Conservation (phyloP, 2,113 vertebrate species). For the Colinus virginianus region DNA sequence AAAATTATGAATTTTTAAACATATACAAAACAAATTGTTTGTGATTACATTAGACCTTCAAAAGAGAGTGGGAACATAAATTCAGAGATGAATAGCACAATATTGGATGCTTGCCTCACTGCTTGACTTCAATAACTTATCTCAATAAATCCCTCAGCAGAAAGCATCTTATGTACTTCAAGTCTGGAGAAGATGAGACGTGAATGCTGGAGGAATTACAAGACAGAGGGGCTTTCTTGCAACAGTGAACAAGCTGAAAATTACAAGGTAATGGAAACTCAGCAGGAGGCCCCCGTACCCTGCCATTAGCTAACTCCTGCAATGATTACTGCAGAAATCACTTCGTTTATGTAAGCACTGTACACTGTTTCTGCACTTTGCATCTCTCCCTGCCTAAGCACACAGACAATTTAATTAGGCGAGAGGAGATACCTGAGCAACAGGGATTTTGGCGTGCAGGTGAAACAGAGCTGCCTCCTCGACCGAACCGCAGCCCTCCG, state of each 20-base stretch:
- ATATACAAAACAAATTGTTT: conserved; percentile 79
- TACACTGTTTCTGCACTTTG: conserved; percentile 45
- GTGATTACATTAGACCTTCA: conserved; percentile 80
- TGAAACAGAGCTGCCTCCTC: background rate
- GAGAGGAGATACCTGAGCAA: conserved; percentile 28
- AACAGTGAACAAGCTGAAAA: conserved; percentile 84
- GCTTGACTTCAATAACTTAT: conserved; percentile 82
- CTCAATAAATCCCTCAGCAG: conserved; percentile 82
- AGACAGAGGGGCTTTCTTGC: conserved; percentile 80
- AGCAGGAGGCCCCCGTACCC: conserved; percentile 76
- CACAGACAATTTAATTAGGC: conserved; percentile 56
- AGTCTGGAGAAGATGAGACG: conserved; percentile 76
- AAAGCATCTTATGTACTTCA: conserved; percentile 78
- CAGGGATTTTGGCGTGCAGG: background rate
- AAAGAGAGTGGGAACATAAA: conserved; percentile 75
- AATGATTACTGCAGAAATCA: conserved; percentile 70
- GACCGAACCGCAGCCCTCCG: background rate
- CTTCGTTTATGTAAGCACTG: conserved; percentile 57
- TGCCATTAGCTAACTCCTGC: conserved; percentile 81
- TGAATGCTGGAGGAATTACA: conserved; percentile 79
- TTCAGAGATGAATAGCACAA: conserved; percentile 75
- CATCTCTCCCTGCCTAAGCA: conserved; percentile 54
- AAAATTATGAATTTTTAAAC: conserved; percentile 80
- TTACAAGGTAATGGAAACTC: conserved; percentile 86
- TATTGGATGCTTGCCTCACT: conserved; percentile 77